Evolutionary conservation across 2,888 invertebrate species (phyloP), one percentile per base, ranked within the genome.

Genomic region (Eupithecia centaureata): DNA sequence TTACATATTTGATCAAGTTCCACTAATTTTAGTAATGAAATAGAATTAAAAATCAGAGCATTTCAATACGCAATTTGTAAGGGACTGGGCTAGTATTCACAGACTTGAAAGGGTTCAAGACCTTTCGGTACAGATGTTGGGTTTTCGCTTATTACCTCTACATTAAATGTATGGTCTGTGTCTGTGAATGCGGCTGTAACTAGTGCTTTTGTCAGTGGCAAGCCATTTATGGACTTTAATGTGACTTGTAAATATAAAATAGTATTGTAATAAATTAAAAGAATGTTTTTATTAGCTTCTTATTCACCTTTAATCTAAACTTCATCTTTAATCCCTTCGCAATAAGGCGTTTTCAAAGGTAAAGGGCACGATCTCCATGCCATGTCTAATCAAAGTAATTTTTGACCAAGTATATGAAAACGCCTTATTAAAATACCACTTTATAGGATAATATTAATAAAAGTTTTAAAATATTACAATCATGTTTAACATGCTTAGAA

Each of bases 181-280:
- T 63, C 61, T 63, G 67, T 54, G 63, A 67, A 33, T 61, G 54
- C 22, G 33, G 32, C 22, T 54, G 33, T 28, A 35, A 51, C 38
- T 61, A 47, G 73, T 79, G 72, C 76, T 79, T 73, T 70, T 61
- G 47, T 57, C 68, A 35, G 42, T 61, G 52, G 38, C 47, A 42
- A 60, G 66, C 74, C 73, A 74, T 76, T 72, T 70, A 76, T 74
- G 72, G 79, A 76, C 68, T 77, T n/a, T 84, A 81, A 82, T 81
- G 82, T 84, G 80, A 86, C 80, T 86, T 86, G 91, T 91, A 91
- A 90, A 91, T 91, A 90, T 85, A 81, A 84, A 81, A 84, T 80
- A 83, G 82, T 86, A 86, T 71, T 73, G 85, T 82, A 86, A 87
- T 88, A 88, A 90, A 89, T 87, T 88, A 89, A 87, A 90, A 83